Evolutionary conservation across 2,797 vertebrate species (phyloP).

Genomic region (Acestrorhynchus altus): DNA sequence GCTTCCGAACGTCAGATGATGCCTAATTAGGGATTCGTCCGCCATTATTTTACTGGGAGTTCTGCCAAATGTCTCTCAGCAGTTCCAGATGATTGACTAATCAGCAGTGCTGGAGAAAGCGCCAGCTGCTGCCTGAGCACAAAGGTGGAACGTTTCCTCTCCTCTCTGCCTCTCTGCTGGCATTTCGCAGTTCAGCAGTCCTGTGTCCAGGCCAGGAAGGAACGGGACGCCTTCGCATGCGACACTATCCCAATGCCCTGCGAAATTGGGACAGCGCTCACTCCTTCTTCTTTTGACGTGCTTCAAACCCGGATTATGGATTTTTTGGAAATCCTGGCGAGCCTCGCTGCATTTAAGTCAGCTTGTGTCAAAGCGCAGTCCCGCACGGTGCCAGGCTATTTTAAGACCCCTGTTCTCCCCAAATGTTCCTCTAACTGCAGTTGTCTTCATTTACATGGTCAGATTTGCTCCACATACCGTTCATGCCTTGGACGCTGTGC

Average conservation of each 20-base stretch:
- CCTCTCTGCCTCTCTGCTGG: neutral
- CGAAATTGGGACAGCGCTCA: neutral
- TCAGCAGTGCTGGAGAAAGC: constrained; percentile 17
- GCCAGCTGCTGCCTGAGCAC: neutral
- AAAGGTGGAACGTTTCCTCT: constrained; percentile 20
- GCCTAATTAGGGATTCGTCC: constrained; percentile 70
- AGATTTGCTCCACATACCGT: too few relatives aligned
- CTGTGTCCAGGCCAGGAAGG: neutral
- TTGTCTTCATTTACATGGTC: too few relatives aligned
- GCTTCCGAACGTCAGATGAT: constrained; percentile 58
- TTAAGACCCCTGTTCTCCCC: neutral
- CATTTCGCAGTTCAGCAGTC: neutral
- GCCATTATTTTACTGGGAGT: constrained; percentile 58
- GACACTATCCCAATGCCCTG: neutral
- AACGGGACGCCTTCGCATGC: neutral
- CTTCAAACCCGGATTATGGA: neutral
- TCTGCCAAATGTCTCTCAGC: constrained; percentile 58
- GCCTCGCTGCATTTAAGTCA: neutral
- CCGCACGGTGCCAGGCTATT: neutral
- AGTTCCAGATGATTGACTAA: constrained; percentile 42
- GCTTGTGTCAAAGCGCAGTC: constrained; percentile 1
- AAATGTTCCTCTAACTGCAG: neutral
- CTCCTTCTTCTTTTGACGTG: neutral
- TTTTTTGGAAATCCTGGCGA: neutral
- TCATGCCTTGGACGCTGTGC: too few relatives aligned